Conservation (phyloP, 2,797 vertebrate genomes). For the Sebastes vulpes region DNA sequence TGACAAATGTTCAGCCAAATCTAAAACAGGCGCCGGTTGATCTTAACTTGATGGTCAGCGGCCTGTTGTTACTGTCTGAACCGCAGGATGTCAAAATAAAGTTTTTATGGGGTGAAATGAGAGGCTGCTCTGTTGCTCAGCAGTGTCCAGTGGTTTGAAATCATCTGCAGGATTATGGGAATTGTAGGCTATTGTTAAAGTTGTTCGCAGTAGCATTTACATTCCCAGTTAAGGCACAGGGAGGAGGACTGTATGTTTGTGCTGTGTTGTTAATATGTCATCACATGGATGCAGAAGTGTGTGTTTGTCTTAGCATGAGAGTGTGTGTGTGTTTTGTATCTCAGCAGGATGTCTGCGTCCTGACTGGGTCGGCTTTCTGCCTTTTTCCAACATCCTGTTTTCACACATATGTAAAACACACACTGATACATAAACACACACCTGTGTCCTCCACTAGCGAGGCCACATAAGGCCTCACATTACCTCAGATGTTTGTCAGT, state of each 20-base stretch:
- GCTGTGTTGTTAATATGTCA: constrained; percentile 13
- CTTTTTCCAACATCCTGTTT: constrained; percentile 64
- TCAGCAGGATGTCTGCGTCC: constrained; percentile 73
- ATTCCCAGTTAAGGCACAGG: background rate
- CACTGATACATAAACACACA: constrained; percentile 28
- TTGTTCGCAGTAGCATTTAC: background rate
- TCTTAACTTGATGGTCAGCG: background rate
- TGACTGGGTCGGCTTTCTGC: constrained; percentile 55
- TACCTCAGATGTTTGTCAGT: background rate
- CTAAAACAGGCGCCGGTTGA: constrained; percentile 14
- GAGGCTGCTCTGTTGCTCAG: background rate
- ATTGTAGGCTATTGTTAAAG: constrained; percentile 57
- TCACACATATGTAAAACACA: constrained; percentile 29
- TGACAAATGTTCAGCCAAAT: background rate
- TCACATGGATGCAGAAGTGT: background rate
- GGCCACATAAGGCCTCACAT: background rate
- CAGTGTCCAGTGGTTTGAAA: background rate
- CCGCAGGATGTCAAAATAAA: constrained; percentile 25
- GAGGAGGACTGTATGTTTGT: constrained; percentile 12
- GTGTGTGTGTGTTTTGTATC: background rate
- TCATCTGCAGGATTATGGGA: constrained; percentile 53
- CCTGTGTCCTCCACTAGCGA: constrained; percentile 4
- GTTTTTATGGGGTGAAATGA: constrained; percentile 23
- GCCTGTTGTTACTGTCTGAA: constrained; percentile 2
- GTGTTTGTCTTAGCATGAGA: background rate